A percentile compares a stretch with the other conserved stretches of the same genome.
Evolutionary conservation across 2,113 vertebrate species (phyloP).

Genomic region (Calcarius ornatus): DNA sequence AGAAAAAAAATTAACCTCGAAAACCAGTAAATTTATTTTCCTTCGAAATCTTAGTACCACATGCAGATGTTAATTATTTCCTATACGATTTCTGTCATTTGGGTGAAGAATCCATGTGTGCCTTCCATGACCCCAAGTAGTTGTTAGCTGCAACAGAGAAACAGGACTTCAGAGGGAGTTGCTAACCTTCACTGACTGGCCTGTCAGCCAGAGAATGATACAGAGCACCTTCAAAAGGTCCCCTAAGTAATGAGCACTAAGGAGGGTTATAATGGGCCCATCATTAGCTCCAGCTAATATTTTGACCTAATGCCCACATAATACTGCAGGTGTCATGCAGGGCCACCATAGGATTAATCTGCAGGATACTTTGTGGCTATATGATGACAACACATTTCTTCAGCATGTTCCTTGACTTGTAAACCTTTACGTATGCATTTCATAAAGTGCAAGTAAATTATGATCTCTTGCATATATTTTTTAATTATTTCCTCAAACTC

Average conservation of each 20-base stretch:
- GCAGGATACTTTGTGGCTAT: background rate
- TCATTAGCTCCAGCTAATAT: conserved; percentile 63
- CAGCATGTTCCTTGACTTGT: background rate
- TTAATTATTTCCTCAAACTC: background rate
- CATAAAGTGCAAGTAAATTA: background rate
- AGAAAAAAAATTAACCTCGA: background rate
- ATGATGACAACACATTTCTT: conserved; percentile 58
- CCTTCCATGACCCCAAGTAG: conserved; percentile 38
- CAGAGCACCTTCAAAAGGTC: conserved; percentile 65
- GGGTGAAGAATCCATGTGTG: conserved; percentile 59
- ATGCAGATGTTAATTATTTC: conserved; percentile 65
- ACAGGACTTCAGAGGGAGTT: conserved; percentile 55
- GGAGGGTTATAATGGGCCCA: conserved; percentile 45
- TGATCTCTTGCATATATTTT: background rate
- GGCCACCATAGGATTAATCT: conserved; percentile 49
- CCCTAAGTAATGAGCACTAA: conserved; percentile 56
- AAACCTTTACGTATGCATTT: background rate
- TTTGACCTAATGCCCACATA: conserved; percentile 52
- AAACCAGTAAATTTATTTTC: conserved; percentile 53
- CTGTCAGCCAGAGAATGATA: conserved; percentile 62
- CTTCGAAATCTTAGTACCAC: conserved; percentile 21
- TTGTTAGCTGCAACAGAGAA: conserved; percentile 23
- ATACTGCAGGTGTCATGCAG: conserved; percentile 37
- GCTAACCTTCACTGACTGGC: conserved; percentile 44
- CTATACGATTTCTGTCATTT: conserved; percentile 30